Percentiles rank a stretch among this genome's conserved stretches.
phyloP scores from a whole-genome alignment of 2,888 invertebrate species.

The Protodeltote pygarga region DNA sequence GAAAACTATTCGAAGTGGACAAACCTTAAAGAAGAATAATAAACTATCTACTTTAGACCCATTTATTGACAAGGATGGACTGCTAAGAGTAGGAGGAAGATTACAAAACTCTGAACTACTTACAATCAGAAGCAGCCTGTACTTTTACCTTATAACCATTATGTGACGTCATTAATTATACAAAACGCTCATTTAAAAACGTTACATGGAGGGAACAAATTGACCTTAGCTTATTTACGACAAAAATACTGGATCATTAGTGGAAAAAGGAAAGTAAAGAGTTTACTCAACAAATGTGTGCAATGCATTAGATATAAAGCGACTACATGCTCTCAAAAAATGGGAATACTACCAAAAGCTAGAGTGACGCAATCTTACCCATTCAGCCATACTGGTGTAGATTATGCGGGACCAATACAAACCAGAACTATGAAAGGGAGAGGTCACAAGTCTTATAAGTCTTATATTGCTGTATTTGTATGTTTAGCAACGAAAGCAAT shows the following conservation, averaged over 20 bases:
- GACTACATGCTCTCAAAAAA: background rate
- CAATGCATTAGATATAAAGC: background rate
- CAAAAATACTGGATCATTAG: no score
- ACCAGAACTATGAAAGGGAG: background rate
- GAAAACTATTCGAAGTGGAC: background rate
- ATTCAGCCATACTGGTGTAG: background rate
- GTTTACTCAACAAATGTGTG: slow-evolving; percentile 1
- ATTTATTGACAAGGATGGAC: slow-evolving; percentile 8
- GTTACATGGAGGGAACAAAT: no score
- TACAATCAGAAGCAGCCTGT: background rate
- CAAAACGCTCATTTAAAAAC: no score
- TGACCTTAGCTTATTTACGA: no score
- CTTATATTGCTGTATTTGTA: no score
- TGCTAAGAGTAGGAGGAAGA: slow-evolving; percentile 15
- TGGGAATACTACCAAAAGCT: slow-evolving; percentile 3
- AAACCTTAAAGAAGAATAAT: background rate
- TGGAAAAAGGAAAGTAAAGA: background rate
- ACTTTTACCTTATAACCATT: background rate
- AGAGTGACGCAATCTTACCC: slow-evolving; percentile 1
- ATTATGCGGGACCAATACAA: background rate
- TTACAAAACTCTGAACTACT: slow-evolving; percentile 8
- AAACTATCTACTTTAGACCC: slow-evolving; percentile 1
- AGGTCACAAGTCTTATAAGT: no score
- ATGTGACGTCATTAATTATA: background rate
- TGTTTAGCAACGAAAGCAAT: no score